Evolutionary conservation across 2,888 invertebrate genomes (phyloP).

Genomic region (Pogonocherus hispidulus): DNA sequence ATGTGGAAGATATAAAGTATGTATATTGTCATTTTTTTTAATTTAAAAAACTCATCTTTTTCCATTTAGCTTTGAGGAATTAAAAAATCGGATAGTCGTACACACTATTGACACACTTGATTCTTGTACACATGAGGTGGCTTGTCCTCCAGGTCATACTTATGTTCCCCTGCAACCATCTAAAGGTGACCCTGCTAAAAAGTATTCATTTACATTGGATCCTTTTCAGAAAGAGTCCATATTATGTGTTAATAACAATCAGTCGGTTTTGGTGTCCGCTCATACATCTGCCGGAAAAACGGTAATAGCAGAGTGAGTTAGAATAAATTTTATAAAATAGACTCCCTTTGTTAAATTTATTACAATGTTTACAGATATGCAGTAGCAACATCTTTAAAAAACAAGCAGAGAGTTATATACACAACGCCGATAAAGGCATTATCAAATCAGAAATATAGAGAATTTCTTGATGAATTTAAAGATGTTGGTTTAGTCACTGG

Average conservation of each 20-base stretch:
- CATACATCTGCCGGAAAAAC: slow-evolving; percentile 99
- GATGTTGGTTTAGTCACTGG: slow-evolving; percentile 99
- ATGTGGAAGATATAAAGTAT: slow-evolving; percentile 65
- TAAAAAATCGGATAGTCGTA: slow-evolving; percentile 86
- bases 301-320: slow-evolving; percentile 94
- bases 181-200: slow-evolving; percentile 84
- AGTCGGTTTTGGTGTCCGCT: slow-evolving; percentile 98
- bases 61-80: slow-evolving; percentile 76
- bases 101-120: slow-evolving; percentile 92
- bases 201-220: slow-evolving; percentile 95
- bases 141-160: slow-evolving; percentile 89
- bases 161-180: slow-evolving; percentile 76
- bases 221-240: slow-evolving; percentile 98
- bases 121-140: slow-evolving; percentile 97
- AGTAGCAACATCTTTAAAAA: slow-evolving; percentile 92
- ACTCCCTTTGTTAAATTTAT: background rate
- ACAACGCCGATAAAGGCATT: slow-evolving; percentile 99
- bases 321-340: background rate
- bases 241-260: slow-evolving; percentile 96
- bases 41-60: background rate
- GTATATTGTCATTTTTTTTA: slow-evolving; percentile 22
- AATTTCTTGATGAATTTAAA: slow-evolving; percentile 96
- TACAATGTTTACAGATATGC: slow-evolving; percentile 81
- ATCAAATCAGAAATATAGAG: slow-evolving; percentile 99
- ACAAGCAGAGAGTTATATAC: slow-evolving; percentile 98